Evolutionary conservation across 2,888 invertebrate genomes (phyloP), one percentile per base, ranked within the genome.

Genomic region (Diarsia dahlii): DNA sequence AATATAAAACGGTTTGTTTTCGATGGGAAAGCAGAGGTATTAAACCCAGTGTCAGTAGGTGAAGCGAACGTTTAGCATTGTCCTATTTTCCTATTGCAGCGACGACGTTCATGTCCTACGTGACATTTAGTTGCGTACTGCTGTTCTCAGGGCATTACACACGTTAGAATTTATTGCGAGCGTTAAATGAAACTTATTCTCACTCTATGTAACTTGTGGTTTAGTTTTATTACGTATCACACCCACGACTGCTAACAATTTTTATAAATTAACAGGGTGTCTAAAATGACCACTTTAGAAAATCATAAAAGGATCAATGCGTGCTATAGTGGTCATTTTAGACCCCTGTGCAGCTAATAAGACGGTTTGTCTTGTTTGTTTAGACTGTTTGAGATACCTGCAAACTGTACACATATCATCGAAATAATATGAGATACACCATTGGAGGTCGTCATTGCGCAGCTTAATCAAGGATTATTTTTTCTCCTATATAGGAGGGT

Each of bases 91-190:
- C 20, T 63, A 66, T 73, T 62, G 62, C 50, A 48, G 45, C 20
- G 18, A 62, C 18, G 46, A 52, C 52, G n/a, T 52, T 66, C 28
- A 20, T 46, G 52, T 60, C 58, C 67, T 72, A 67, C 13, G 69
- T 77, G 71, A 62, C 62, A 76, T 81, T 81, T 72, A 23, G 20
- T 73, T 77, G 72, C 66, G 20, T 70, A 18, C 13, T 28, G 46
- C 58, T 58, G 58, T 81, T 69, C 66, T 70, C 56, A 81, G 56
- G 18, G 66, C 34, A 76, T 71, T 65, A 65, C 69, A 71, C 50
- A 69, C 62, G 28, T 48, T 64, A 73, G 23, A 70, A 73, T 70
- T 39, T 54, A 67, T 70, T 66, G 13, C 63, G n/a, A 63, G 3
- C n/a, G 45, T 13, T 39, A 20, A 62, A 72, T 67, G 62, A 58